Evolutionary conservation across 2,888 invertebrate genomes (phyloP).

Genomic region (Dromius quadrimaculatus): DNA sequence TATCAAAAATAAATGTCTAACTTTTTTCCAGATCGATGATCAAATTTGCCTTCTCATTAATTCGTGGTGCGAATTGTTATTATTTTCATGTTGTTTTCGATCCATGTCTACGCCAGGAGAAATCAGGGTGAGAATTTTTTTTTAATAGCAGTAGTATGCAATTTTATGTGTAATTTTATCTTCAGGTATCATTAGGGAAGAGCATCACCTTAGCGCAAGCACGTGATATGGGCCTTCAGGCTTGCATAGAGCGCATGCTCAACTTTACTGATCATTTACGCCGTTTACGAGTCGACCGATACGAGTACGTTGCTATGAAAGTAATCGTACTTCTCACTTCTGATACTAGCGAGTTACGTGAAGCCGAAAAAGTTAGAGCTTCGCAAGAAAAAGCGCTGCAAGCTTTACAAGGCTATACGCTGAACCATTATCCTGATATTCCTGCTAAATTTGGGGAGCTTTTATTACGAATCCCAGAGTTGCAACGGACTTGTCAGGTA

Average conservation of each 20-base stretch:
- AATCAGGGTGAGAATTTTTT: slow-evolving; percentile 73
- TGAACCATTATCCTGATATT: slow-evolving; percentile 90
- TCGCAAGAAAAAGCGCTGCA: slow-evolving; percentile 95
- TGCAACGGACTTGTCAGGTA: slow-evolving; percentile 94
- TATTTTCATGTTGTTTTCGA: slow-evolving; percentile 94
- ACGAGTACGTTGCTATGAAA: slow-evolving; percentile 97
- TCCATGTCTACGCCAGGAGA: slow-evolving; percentile 92
- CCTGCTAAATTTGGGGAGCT: slow-evolving; percentile 96
- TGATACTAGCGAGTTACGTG: slow-evolving; percentile 91
- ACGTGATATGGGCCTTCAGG: slow-evolving; percentile 80
- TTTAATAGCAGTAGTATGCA: slow-evolving; percentile 37
- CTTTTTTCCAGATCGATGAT: slow-evolving; percentile 86
- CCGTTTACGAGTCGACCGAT: slow-evolving; percentile 89
- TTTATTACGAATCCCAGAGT: slow-evolving; percentile 90
- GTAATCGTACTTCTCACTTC: slow-evolving; percentile 92
- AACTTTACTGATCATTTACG: slow-evolving; percentile 94
- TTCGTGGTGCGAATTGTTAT: slow-evolving; percentile 94
- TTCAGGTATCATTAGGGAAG: slow-evolving; percentile 69
- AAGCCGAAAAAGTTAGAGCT: slow-evolving; percentile 93
- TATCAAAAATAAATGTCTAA: slow-evolving; percentile 8
- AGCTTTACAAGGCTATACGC: slow-evolving; percentile 91
- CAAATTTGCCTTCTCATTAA: slow-evolving; percentile 97
- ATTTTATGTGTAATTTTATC: slow-evolving; percentile 2
- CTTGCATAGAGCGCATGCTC: slow-evolving; percentile 94
- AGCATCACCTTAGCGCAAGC: slow-evolving; percentile 77